Percentiles rank a stretch among this genome's conserved stretches.
Evolutionary conservation across 2,797 vertebrate species (phyloP).

Genomic region (Bradypodion pumilum): DNA sequence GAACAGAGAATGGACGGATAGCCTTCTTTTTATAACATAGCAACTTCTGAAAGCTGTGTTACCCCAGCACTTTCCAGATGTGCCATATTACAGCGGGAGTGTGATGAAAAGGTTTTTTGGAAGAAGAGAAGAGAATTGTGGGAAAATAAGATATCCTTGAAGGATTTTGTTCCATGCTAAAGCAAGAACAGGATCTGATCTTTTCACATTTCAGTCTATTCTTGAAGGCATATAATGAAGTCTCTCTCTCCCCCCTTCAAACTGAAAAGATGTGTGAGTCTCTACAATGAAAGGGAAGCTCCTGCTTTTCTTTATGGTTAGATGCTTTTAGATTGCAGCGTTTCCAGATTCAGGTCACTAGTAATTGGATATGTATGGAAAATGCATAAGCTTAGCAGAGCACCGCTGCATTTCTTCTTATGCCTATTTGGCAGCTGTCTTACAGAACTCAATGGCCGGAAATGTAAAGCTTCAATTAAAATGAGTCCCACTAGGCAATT

Average conservation of each 20-base stretch:
- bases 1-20: background rate
- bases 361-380: conserved; percentile 64
- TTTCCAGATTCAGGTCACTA: conserved; percentile 61
- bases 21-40: conserved; percentile 5
- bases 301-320: conserved; percentile 34
- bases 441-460: conserved; percentile 50
- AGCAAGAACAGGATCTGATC: background rate
- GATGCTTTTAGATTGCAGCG: conserved; percentile 46
- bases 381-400: conserved; percentile 55
- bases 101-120: conserved; percentile 35
- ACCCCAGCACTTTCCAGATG: background rate
- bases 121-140: conserved; percentile 34
- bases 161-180: background rate
- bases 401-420: conserved; percentile 58
- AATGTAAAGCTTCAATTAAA: conserved; percentile 50
- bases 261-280: background rate
- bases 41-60: background rate
- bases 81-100: background rate
- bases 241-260: conserved; percentile 5
- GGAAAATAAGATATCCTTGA: conserved; percentile 19
- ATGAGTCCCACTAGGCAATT: conserved; percentile 31
- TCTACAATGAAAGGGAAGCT: conserved; percentile 28
- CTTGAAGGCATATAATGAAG: background rate
- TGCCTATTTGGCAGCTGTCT: conserved; percentile 53
- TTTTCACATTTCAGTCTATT: background rate